Evolutionary conservation across 92 coral and sea anemone species (phyloP).

Genomic region (Epizoanthus stellaris): DNA sequence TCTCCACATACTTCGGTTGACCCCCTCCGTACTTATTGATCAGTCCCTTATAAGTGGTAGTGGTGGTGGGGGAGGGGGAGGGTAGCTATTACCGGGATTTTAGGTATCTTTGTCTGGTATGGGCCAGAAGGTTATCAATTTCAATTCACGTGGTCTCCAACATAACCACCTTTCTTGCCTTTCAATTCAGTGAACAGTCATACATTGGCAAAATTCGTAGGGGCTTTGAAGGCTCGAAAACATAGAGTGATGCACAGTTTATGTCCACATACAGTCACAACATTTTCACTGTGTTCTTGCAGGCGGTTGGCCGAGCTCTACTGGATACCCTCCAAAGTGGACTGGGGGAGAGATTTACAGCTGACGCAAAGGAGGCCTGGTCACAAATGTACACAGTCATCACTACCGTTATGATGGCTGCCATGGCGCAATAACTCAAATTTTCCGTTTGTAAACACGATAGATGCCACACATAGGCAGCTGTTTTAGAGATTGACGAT

Average conservation of each 20-base stretch:
- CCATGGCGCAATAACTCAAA: constrained; percentile 14
- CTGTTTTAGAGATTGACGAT: background rate
- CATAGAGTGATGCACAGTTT: too few species aligned
- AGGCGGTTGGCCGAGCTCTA: constrained; percentile 84
- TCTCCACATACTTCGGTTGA: too few species aligned
- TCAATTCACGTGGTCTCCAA: background rate
- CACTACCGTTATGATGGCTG: constrained; percentile 73
- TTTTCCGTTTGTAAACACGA: background rate
- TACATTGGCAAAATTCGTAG: too few species aligned
- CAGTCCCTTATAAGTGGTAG: too few species aligned
- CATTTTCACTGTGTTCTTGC: background rate
- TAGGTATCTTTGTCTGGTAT: too few species aligned
- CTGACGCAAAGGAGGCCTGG: constrained; percentile 84
- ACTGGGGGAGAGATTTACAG: constrained; percentile 85
- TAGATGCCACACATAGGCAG: background rate
- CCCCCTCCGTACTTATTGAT: too few species aligned
- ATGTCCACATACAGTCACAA: too few species aligned
- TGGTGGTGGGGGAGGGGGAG: too few species aligned
- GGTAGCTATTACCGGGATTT: too few species aligned
- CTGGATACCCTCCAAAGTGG: constrained; percentile 76
- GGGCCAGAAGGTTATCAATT: too few species aligned
- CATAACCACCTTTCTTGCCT: background rate
- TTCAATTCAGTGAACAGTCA: background rate
- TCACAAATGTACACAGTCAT: constrained; percentile 63
- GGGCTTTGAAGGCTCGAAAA: too few species aligned